Evolutionary conservation across 2,888 invertebrate genomes (phyloP), one percentile per base, ranked within the genome.

Genomic region (Mesorhabditis belari): DNA sequence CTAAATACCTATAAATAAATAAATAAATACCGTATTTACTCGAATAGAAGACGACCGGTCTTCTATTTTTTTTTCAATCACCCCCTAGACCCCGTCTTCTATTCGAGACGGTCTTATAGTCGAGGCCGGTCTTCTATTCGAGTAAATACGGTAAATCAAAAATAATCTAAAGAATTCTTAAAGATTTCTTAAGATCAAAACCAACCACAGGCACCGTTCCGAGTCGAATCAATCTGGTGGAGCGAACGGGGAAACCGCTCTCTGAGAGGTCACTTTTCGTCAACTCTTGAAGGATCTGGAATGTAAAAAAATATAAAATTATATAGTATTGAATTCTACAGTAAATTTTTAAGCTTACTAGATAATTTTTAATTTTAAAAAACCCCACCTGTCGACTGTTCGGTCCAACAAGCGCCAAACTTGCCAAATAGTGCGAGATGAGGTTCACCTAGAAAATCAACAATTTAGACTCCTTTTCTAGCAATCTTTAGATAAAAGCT

Each of bases 231-330:
- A 76, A 65, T 49, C 68, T 70, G 3, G 79, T 78, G 5, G 77
- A 69, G 29, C 83, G 73, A 68, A 82, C 82, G 2, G 81, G 82
- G 70, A 82, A 83, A 17, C 69, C 73, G n/a, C 75, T 72, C 27
- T 81, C 75, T 2, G 70, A 71, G 12, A 82, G 64, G 60, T 81
- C 80, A 9, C 71, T 67, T 23, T 74, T 70, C 3, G 81, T 78
- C 28, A 84, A 70, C 57, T 74, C 72, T 5, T 74, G 64, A 54
- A 84, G 71, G 9, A 83, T 67, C 12, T 80, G 67, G 80, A 67
- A n/a, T n/a, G n/a, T n/a, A n/a, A n/a, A 5, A 27, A 49, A 3
- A 3, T 5, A 23, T 29, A 9, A n/a, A 9, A 51, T 23, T 51
- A n/a, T 21, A 19, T n/a, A 12, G n/a, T 19, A 19, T 51, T 2